Base-by-base conservation (phyloP, 2,888 invertebrate genomes). In the Catotricha subobsoleta region DNA sequence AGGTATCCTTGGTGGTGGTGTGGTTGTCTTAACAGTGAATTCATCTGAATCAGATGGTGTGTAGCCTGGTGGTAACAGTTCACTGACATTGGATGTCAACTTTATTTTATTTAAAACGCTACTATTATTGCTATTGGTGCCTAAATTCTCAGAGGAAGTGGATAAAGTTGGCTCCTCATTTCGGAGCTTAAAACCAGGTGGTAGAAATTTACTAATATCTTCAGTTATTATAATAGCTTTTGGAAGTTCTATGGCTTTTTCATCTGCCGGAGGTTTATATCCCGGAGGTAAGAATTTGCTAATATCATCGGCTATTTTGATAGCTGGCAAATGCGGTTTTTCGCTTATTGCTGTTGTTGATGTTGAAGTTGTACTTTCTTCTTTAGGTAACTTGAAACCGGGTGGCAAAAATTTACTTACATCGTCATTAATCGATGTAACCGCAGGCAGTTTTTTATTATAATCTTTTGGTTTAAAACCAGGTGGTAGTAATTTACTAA, bases 181-280 rank as follows among this genome's bases (percentile, higher is more conserved):
- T 3, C n/a, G n/a, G n/a, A n/a, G n/a, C 48, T 69, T 71, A 50
- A 64, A 73, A 23, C 67, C 74, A 29, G 75, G 68, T 9, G 79
- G 80, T 44, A 80, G 57, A 44, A 80, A 70, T 41, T 72, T 70
- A 34, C 69, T 65, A 44, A 79, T 61, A 47, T 77, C 74, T 20
- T 64, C 51, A 36, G 61, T 39, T 16, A 45, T 20, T 9, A 36
- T 38, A 4, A 44, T n/a, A n/a, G n/a, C n/a, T n/a, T 30, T 3
- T 39, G 39, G 9, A 25, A 21, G 9, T 58, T 56, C 12, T 48
- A 9, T 18, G 40, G 5, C 13, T 40, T 33, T 21, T 43, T 23
- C 20, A 49, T 48, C 9, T 43, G 50, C 34, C 16, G 51, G 45
- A 20, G 61, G 47, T 49, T 70, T 71, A 51, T 64, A 73, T 19